Evolutionary conservation across 2,113 vertebrate species (phyloP).

Genomic region (Zosterops hypoxanthus): DNA sequence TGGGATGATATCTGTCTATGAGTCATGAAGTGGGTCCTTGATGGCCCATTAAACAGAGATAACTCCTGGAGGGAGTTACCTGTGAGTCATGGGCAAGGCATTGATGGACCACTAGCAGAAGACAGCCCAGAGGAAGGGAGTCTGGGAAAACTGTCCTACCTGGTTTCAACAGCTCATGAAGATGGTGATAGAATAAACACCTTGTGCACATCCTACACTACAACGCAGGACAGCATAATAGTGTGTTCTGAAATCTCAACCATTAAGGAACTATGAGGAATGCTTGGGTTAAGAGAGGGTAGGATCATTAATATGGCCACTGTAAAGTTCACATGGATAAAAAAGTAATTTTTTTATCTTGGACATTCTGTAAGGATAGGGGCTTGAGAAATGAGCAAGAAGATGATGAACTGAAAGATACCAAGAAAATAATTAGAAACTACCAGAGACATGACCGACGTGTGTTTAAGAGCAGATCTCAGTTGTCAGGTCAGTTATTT

Average conservation of each 20-base stretch:
- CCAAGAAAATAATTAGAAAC: not conserved
- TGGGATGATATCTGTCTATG: too few species aligned
- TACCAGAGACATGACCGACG: fast-evolving
- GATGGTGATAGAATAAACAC: too few species aligned
- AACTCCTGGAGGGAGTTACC: too few species aligned
- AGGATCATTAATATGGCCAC: not conserved
- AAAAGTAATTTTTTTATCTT: not conserved
- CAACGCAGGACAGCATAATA: too few species aligned
- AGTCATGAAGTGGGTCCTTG: too few species aligned
- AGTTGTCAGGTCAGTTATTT: not conserved
- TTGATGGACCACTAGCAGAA: too few species aligned
- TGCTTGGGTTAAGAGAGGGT: not conserved
- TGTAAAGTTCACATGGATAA: not conserved
- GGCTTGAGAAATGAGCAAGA: not conserved
- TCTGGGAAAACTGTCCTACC: too few species aligned
- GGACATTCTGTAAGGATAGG: not conserved
- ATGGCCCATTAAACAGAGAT: too few species aligned
- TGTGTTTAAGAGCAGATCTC: not conserved
- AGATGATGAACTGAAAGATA: not conserved
- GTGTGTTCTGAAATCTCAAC: not conserved
- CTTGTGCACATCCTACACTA: too few species aligned
- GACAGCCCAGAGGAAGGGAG: too few species aligned
- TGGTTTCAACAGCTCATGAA: too few species aligned
- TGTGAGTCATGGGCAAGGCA: too few species aligned
- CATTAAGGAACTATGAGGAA: not conserved